Evolutionary conservation across 2,888 invertebrate species (phyloP).

Genomic region (Cerceris rybyensis): DNA sequence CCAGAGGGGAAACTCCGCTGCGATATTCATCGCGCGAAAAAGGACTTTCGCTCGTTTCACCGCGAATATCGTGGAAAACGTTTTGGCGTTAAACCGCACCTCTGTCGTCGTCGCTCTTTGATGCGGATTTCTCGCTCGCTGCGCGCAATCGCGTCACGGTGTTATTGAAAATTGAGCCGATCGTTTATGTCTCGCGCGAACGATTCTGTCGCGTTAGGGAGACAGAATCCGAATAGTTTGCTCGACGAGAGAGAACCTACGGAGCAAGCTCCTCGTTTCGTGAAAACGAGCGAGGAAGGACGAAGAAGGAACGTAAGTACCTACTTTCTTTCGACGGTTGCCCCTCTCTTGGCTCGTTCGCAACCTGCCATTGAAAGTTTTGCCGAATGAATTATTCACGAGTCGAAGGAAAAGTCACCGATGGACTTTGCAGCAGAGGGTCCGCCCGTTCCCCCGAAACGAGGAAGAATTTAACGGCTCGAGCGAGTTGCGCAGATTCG

Average conservation of each 20-base stretch:
- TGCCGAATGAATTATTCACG: conserved; percentile 46
- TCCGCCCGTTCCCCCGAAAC: conserved; percentile 1
- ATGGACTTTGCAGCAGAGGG: conserved; percentile 13
- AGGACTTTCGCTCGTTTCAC: too few relatives aligned
- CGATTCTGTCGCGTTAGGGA: too few relatives aligned
- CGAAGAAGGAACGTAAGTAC: not conserved
- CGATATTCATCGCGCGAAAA: too few relatives aligned
- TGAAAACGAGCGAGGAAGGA: too few relatives aligned
- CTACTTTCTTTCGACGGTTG: not conserved
- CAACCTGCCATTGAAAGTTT: conserved; percentile 19
- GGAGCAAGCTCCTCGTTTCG: too few relatives aligned
- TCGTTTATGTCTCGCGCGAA: too few relatives aligned
- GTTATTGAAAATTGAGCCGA: too few relatives aligned
- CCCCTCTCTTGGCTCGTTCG: not conserved
- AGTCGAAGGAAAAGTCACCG: conserved; percentile 30
- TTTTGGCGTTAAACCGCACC: not conserved
- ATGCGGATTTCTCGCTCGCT: not conserved
- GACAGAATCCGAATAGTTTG: too few relatives aligned
- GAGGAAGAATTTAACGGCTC: conserved; percentile 15
- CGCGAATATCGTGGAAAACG: too few relatives aligned
- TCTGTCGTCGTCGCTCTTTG: not conserved
- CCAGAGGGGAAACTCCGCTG: too few relatives aligned
- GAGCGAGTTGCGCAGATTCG: not conserved
- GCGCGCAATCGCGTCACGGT: not conserved
- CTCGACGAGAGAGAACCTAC: too few relatives aligned